Conservation (phyloP, 2,113 vertebrate species). For the Emydura subglobosa region DNA sequence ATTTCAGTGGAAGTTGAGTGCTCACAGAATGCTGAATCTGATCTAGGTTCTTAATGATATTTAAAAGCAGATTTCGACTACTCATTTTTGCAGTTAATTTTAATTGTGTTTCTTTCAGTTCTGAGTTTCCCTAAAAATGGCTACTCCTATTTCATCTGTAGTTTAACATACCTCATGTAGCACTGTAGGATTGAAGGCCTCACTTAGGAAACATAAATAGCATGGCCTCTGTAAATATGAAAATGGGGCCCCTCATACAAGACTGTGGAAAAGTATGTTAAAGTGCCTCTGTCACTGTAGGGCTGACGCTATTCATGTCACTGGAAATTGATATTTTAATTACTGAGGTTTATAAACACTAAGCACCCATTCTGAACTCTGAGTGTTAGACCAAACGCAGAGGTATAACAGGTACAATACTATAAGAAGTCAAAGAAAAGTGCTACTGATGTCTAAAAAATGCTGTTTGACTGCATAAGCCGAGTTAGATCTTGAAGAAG, state of each 20-base stretch:
- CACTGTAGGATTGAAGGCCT: rapidly evolving
- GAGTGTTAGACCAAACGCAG: background rate
- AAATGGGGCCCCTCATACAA: background rate
- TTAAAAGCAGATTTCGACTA: background rate
- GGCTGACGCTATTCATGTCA: background rate
- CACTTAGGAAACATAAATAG: background rate
- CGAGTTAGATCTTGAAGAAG: background rate
- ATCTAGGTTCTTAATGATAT: background rate
- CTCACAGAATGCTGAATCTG: background rate
- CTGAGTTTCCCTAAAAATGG: background rate
- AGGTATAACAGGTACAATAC: background rate
- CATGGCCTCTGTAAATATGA: background rate
- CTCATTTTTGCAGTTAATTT: background rate
- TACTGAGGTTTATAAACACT: background rate
- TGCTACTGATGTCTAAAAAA: background rate
- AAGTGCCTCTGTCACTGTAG: background rate
- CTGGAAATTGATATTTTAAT: background rate
- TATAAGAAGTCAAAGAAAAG: background rate
- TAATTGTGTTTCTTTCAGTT: background rate
- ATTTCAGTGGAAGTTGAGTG: background rate
- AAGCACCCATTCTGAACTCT: background rate
- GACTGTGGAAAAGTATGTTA: background rate
- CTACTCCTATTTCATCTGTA: background rate
- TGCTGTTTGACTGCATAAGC: background rate
- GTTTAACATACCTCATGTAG: background rate